phyloP scores from a whole-genome alignment of 2,113 vertebrate genomes.

The Ptilonorhynchus violaceus region DNA sequence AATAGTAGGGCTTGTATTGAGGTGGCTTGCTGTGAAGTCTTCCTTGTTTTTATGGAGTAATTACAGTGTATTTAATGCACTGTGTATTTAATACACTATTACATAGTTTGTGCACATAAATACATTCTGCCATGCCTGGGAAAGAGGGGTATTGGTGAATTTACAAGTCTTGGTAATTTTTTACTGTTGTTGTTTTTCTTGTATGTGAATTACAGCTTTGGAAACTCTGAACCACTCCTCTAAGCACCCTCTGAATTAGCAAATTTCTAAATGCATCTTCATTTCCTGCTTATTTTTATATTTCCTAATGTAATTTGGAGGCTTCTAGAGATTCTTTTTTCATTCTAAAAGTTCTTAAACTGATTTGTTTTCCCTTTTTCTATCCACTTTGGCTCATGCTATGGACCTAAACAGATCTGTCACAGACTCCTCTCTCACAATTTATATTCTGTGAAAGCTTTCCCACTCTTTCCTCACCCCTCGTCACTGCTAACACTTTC shows the following conservation, averaged over 20 bases:
- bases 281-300: not conserved
- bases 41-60: constrained; percentile 50
- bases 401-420: constrained; percentile 31
- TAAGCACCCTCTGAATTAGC: not conserved
- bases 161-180: not conserved
- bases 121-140: not conserved
- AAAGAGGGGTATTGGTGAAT: not conserved
- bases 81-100: constrained; percentile 6
- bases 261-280: not conserved
- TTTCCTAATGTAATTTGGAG: not conserved
- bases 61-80: constrained; percentile 5
- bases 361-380: constrained; percentile 9
- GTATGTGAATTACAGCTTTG: not conserved
- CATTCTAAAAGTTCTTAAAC: not conserved
- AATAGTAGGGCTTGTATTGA: constrained; percentile 13
- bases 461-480: constrained; percentile 14
- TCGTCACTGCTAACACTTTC: not conserved
- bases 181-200: not conserved
- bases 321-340: not conserved
- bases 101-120: not conserved
- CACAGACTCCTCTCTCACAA: constrained; percentile 19
- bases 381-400: not conserved
- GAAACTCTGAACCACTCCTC: not conserved
- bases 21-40: constrained; percentile 23
- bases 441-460: constrained; percentile 43